Evolutionary conservation across 2,113 vertebrate genomes (phyloP), one percentile per base, ranked within the genome.

Genomic region (Tupaia tana): DNA sequence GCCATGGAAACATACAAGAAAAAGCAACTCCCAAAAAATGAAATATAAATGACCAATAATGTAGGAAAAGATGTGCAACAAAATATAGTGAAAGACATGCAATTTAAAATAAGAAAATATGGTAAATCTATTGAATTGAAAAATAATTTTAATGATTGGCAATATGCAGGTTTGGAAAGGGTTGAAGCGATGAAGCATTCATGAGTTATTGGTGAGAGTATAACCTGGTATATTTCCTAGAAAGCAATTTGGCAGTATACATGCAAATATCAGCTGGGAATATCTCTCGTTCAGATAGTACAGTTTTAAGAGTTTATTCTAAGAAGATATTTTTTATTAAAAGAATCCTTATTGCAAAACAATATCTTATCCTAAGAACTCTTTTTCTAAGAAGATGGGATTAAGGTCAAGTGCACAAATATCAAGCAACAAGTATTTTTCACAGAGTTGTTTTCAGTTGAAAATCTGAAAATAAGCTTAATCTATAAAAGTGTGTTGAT

Each of bases 221-320:
- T 43, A 81, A 79, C 19, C 67, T 77, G 14, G 9, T 75, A 63
- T 1, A 85, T 69, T 90, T 93, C 74, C 70, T 92, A 52, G 9
- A 94, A 95, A 86, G n/a, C 84, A 90, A n/a, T 77, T 96, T 95
- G 56, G 52, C 81, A 93, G 24, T 64, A 66, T 20, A 81, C 11
- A 29, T 86, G 16, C 86, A 70, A 80, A 69, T 90, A 75, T 81
- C 80, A 89, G 52, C 58, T 93, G 31, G 11, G 27, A 10, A 59
- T 87, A 88, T 18, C 16, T 43, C 6, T 84, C 43, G 73, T 75
- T 25, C 56, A 86, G 85, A 88, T 82, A 83, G 7, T 8, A 95
- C 5, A 93, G 31, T 73, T 93, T 90, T 59, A 90, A 78, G 52
- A 83, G 9, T 52, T 93, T 81, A 77, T 89, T 82, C 77, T 94